Conservation (phyloP, 2,113 vertebrate genomes). For the Microtus oregoni region DNA sequence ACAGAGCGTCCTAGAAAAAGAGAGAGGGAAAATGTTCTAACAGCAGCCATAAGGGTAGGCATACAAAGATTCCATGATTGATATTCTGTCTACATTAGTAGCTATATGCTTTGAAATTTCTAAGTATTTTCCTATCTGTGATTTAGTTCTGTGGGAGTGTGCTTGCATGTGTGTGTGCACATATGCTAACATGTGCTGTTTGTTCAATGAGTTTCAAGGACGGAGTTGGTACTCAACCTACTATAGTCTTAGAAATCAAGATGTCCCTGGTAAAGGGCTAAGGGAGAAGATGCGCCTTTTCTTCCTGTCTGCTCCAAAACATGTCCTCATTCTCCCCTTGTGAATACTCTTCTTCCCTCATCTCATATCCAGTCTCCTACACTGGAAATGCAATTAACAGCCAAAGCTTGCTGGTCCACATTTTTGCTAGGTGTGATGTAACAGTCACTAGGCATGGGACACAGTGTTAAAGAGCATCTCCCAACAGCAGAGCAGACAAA, state of each 20-base stretch:
- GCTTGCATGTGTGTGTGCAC: not conserved
- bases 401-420: not conserved
- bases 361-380: not conserved
- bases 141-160: not conserved
- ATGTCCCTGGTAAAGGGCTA: not conserved
- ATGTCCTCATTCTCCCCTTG: not conserved
- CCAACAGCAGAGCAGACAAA: not conserved
- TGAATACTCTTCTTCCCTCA: not conserved
- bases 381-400: not conserved
- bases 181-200: not conserved
- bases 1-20: slow-evolving; percentile 68
- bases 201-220: not conserved
- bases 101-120: not conserved
- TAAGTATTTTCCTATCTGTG: not conserved
- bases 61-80: not conserved
- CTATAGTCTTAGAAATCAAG: not conserved
- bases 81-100: not conserved
- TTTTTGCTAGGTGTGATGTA: not conserved
- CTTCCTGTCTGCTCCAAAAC: not conserved
- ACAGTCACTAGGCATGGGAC: not conserved
- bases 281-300: not conserved
- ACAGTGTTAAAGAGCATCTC: not conserved
- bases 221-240: not conserved
- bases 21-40: slow-evolving; percentile 34
- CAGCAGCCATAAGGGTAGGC: not conserved